phyloP scores from a whole-genome alignment of 30 jellyfish, hydroid and myxozoan genomes.

The Sanderia malayensis region DNA sequence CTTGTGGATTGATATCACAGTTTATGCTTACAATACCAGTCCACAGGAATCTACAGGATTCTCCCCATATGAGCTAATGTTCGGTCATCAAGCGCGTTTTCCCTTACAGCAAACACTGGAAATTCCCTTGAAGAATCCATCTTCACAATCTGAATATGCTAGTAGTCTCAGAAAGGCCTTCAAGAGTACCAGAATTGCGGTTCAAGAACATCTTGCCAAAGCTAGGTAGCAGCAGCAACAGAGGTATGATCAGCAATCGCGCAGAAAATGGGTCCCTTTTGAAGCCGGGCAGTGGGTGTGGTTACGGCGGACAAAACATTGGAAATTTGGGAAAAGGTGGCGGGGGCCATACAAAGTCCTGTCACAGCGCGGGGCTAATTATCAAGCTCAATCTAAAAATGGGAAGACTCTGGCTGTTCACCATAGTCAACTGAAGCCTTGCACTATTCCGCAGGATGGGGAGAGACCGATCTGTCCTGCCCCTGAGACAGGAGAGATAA shows the following conservation, averaged over 20 bases:
- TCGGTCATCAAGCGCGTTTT: not conserved
- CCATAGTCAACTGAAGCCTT: slow-evolving; percentile 7
- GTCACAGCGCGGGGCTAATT: slow-evolving; percentile 7
- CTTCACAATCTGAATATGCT: not conserved
- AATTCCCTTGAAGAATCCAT: not conserved
- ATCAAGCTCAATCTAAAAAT: not conserved
- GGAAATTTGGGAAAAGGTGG: slow-evolving; percentile 28
- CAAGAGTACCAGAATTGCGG: not conserved
- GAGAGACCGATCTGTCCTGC: not conserved
- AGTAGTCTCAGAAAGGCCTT: not conserved
- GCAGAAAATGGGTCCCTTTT: not conserved
- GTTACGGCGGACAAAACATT: slow-evolving; percentile 25
- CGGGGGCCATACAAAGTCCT: slow-evolving; percentile 14
- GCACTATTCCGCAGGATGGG: slow-evolving; percentile 7
- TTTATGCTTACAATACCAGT: slow-evolving; percentile 21
- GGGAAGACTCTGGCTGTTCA: slow-evolving; percentile 10
- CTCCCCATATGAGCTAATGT: slow-evolving; percentile 9
- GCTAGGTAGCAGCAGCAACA: not conserved
- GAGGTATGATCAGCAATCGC: not conserved
- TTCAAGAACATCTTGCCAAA: not conserved
- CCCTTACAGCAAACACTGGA: not conserved
- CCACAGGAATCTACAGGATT: slow-evolving; percentile 20
- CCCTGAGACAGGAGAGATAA: not conserved
- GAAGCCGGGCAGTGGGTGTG: slow-evolving; percentile 12
- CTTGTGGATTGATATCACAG: slow-evolving; percentile 2